Percentiles rank a stretch among this genome's conserved stretches.
Evolutionary conservation across 1,140 invertebrate species (phyloP).

Genomic region (Prorops nasuta): DNA sequence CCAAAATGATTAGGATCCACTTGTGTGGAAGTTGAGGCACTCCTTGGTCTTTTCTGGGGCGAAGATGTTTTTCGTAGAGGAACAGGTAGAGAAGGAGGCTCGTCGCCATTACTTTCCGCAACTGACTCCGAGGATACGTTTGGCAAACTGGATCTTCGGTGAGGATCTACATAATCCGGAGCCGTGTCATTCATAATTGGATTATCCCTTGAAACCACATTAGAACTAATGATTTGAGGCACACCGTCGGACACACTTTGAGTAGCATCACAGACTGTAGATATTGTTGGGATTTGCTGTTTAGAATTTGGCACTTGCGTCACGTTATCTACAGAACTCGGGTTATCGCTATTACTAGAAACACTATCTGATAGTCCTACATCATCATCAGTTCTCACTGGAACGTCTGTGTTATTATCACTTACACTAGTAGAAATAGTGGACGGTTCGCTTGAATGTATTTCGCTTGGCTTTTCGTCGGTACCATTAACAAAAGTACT

Average conservation of each 20-base stretch:
- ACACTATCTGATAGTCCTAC: constrained; percentile 51
- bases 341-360: constrained; percentile 54
- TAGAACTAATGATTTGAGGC: constrained; percentile 54
- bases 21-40: constrained; percentile 76
- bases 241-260: constrained; percentile 53
- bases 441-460: constrained; percentile 60
- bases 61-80: constrained; percentile 46
- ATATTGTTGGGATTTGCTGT: constrained; percentile 70
- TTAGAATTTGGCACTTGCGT: constrained; percentile 60
- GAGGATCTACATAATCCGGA: constrained; percentile 44
- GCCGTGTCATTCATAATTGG: constrained; percentile 31
- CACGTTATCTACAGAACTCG: constrained; percentile 54
- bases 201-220: constrained; percentile 44
- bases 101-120: constrained; percentile 33
- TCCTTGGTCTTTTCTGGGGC: constrained; percentile 68
- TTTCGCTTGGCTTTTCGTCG: constrained; percentile 37
- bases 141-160: constrained; percentile 65
- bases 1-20: constrained; percentile 80
- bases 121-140: constrained; percentile 60
- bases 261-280: constrained; percentile 69
- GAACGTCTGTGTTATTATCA: constrained; percentile 50
- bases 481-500: constrained; percentile 52
- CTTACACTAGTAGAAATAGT: constrained; percentile 61
- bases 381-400: constrained; percentile 43
- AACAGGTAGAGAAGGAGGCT: constrained; percentile 47